Base-by-base conservation (phyloP, 2,797 vertebrate genomes). In the Phylloscopus collybita region DNA sequence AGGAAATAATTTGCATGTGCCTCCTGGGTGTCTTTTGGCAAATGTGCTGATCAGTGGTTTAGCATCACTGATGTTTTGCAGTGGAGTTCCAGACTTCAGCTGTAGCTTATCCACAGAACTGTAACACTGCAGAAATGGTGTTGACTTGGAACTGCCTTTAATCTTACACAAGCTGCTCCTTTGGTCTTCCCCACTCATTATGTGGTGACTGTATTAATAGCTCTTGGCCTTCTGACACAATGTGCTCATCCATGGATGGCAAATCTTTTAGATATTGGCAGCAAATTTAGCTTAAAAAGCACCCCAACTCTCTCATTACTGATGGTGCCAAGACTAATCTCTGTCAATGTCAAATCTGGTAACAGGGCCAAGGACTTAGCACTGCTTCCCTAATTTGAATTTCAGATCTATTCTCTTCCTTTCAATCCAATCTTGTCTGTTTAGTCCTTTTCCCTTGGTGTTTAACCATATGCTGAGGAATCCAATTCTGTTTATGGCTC, bases 211-310 rank as follows among this genome's bases (percentile, higher is more conserved):
- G 47, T 90, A 90, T 95, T 95, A 95, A 95, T 92, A 86, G 91
- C 80, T 95, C 70, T 90, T 95, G 92, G 90, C 92, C 93, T 95
- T 92, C 90, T 93, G 86, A 95, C 83, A 92, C 2, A 5, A 88
- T 92, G 86, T 84, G 93, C 44, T 94, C 90, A 94, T 91, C 76
- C 73, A 65, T 47, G 93, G 86, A 92, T 81, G 92, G 93, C 86
- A 94, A 95, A 93, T 73, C 82, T 96, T 95, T 94, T 79, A 84
- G 76, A 94, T 90, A 94, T 73, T 96, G 96, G 95, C 96, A 96
- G 93, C 73, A 96, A 95, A 95, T 95, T 92, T 95, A 96, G 92
- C 92, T 95, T 81, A 81, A 92, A 95, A 95, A 95, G 73, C 76
- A 95, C 90, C 96, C 94, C 94, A 88, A 93, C 76, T 94, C 90